Conservation (phyloP, 2,797 vertebrate genomes). For the Aselliscus stoliczkanus region DNA sequence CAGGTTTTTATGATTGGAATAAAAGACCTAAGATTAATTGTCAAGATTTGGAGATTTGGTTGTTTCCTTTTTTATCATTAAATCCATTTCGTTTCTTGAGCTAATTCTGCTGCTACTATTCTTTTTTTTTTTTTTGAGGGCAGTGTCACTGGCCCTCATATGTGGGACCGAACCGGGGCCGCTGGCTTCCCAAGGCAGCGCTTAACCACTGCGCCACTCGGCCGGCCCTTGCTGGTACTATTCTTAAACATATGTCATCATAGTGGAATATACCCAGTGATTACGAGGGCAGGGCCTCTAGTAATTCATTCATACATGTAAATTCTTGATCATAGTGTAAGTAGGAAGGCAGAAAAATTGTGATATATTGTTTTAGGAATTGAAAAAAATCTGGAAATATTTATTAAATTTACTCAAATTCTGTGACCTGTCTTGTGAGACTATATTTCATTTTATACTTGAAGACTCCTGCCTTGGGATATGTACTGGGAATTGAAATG, state of each 20-base stretch:
- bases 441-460: not conserved
- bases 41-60: not conserved
- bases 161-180: too few species aligned
- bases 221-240: not conserved
- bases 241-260: not conserved
- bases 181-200: too few species aligned
- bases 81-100: not conserved
- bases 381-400: not conserved
- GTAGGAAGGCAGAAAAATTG: not conserved
- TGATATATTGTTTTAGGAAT: not conserved
- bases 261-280: not conserved
- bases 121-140: too few species aligned
- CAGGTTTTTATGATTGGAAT: conserved; percentile 26
- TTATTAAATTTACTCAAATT: conserved; percentile 18
- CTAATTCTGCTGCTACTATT: not conserved
- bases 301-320: not conserved
- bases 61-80: conserved; percentile 28
- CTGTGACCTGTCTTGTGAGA: conserved; percentile 1
- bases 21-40: not conserved
- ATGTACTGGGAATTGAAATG: conserved; percentile 41
- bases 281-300: not conserved
- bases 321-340: conserved; percentile 5
- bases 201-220: too few species aligned
- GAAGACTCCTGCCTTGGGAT: not conserved
- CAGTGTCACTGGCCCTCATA: too few species aligned